Percentiles rank a stretch among this genome's conserved stretches.
These are phyloP conservation scores for Drosophila ustulata DNA, from an alignment of 2,888 invertebrate genomes.

Conservation along the genomic window DNA sequence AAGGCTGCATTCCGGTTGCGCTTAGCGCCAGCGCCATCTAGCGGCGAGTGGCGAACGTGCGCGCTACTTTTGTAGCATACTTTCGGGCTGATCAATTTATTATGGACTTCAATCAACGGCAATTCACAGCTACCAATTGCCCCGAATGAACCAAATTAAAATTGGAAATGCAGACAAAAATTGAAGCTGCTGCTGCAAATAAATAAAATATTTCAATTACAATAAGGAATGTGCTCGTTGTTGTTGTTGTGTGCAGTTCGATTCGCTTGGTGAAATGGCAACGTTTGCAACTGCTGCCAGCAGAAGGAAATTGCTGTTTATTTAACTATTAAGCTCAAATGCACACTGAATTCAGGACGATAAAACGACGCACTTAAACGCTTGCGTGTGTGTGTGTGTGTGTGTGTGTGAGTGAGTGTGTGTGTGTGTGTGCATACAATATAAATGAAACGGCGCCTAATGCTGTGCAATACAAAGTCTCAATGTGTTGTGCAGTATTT, in stretches of 20 bases:
- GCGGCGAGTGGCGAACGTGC: slow-evolving; percentile 2
- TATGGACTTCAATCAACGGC: slow-evolving; percentile 2
- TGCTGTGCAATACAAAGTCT: slow-evolving; percentile 74
- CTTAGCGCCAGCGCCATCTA: slow-evolving; percentile 51
- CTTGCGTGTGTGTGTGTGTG: slow-evolving; percentile 42
- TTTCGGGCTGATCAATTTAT: slow-evolving; percentile 33
- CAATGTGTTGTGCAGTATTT: slow-evolving; percentile 77
- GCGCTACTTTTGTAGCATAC: slow-evolving; percentile 35
- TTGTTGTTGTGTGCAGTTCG: slow-evolving; percentile 22
- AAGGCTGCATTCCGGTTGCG: neutral
- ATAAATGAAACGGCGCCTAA: slow-evolving; percentile 76
- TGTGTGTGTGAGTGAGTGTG: slow-evolving; percentile 67
- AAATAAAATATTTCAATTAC: slow-evolving; percentile 55
- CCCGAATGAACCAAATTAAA: slow-evolving; percentile 10
- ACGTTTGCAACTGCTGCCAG: slow-evolving; percentile 45
- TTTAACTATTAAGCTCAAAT: slow-evolving; percentile 77
- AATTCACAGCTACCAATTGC: slow-evolving; percentile 12
- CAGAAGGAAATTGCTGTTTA: slow-evolving; percentile 72
- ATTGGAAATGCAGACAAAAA: slow-evolving; percentile 2
- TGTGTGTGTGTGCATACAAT: slow-evolving; percentile 71
- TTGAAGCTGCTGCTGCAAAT: slow-evolving; percentile 7
- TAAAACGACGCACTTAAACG: slow-evolving; percentile 30
- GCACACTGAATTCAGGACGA: slow-evolving; percentile 61
- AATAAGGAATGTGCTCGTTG: slow-evolving; percentile 30
- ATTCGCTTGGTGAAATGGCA: slow-evolving; percentile 35